These are phyloP conservation scores for Apodemia zela DNA, from an alignment of 2,888 invertebrate genomes.

Conservation along the genomic window DNA sequence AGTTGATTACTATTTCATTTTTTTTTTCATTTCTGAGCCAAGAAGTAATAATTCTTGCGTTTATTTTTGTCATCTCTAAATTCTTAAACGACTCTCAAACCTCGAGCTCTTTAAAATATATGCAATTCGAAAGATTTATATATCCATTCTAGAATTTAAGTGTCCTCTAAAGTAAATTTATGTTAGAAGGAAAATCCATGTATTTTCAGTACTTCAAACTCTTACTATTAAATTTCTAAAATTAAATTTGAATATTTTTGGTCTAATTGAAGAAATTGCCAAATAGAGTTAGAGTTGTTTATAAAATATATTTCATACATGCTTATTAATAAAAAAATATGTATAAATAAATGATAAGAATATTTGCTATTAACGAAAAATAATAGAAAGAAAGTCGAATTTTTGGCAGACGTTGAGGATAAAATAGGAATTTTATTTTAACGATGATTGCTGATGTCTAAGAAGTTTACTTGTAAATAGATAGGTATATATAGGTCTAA, in stretches of 20 bases:
- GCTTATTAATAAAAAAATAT: too few species aligned
- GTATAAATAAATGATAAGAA: too few species aligned
- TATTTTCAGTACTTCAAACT: background rate
- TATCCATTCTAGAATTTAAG: slow-evolving; percentile 3
- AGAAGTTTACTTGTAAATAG: too few species aligned
- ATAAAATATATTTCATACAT: too few species aligned
- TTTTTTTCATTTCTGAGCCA: background rate
- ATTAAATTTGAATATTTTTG: background rate
- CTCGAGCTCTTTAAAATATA: slow-evolving; percentile 7
- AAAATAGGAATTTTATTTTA: too few species aligned
- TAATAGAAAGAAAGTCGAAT: too few species aligned
- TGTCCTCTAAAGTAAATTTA: background rate
- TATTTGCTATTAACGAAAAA: too few species aligned
- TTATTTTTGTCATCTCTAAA: background rate
- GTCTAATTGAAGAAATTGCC: background rate
- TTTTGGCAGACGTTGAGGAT: too few species aligned
- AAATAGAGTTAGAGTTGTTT: too few species aligned
- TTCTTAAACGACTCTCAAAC: background rate
- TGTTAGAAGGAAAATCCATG: background rate
- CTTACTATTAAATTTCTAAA: background rate
- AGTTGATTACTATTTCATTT: too few species aligned
- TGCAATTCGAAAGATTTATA: slow-evolving; percentile 9
- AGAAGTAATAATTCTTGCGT: background rate
- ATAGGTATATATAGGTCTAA: too few species aligned
- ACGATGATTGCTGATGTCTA: too few species aligned